Evolutionary conservation across 2,797 vertebrate genomes (phyloP), one percentile per base, ranked within the genome.

Genomic region (Syngnathus rostellatus): DNA sequence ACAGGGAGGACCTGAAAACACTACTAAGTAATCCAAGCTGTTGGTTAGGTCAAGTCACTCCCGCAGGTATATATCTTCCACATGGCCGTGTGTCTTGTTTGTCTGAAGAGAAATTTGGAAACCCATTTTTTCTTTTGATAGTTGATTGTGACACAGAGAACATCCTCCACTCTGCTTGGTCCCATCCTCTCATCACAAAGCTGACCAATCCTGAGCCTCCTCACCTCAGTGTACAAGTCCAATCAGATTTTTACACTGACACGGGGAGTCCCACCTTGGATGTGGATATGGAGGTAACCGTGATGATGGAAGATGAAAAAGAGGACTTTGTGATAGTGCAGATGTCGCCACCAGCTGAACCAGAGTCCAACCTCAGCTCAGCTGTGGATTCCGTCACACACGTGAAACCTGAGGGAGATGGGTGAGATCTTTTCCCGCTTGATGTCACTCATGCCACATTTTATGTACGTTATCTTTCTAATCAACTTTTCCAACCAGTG

Each of bases 21-120:
- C 72, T 88, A 1, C 68, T 89, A 69, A 77, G 75, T 72, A 80
- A 83, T 81, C 81, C 77, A 58, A 77, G 72, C 70, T 74, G 66
- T 50, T 55, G 2, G 0, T 61, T 68, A 59, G 79, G 73, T 12
- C 53, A 5, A 8, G 57, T 66, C 0, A 46, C 68, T 14, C 65
- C 55, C 21, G 19, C 72, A 61, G 87, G 85, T 87, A 68, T 1
- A 0, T 21, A 0, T 37, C 31, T n/a, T 48, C 25, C 53, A 48
- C 31, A 8, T 37, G 23, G 23, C n/a, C 1, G 2, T 65, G 39
- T 16, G 1, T 54, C 21, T 55, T 6, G 38, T 57, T 54, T 43
- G 11, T 55, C 16, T 17, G 14, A 53, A 54, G 17, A 12, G 8
- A 55, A n/a, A 25, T 41, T 55, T 23, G n/a, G 37, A 31, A 25